Evolutionary conservation across 1,140 invertebrate genomes (phyloP).

Genomic region (Rhagoletis zephyria): DNA sequence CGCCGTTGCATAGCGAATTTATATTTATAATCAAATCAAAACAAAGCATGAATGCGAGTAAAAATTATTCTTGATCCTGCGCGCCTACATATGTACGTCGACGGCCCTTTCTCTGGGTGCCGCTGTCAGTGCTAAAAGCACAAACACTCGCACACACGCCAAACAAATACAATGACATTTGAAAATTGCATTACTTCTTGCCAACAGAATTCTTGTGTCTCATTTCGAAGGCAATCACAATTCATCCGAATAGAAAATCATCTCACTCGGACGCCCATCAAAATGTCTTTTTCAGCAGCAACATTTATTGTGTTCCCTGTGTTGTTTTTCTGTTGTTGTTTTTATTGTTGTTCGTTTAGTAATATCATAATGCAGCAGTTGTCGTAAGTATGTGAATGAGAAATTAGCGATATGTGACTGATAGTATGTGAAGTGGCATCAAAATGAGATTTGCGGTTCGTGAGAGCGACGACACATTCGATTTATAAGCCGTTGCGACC

Average conservation of each 20-base stretch:
- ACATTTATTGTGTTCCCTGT: not conserved
- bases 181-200: slow-evolving; percentile 51
- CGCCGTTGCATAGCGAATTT: not conserved
- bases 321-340: not conserved
- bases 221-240: slow-evolving; percentile 30
- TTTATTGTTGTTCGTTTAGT: not conserved
- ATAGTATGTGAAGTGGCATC: slow-evolving; percentile 4
- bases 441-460: slow-evolving; percentile 9
- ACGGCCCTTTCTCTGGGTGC: not conserved
- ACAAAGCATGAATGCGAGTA: slow-evolving; percentile 3
- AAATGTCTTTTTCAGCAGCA: not conserved
- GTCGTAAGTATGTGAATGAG: not conserved
- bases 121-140: not conserved
- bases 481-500: slow-evolving; percentile 55
- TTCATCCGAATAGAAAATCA: not conserved
- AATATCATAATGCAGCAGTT: not conserved
- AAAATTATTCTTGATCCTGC: slow-evolving; percentile 35
- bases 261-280: slow-evolving; percentile 26
- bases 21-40: slow-evolving; percentile 52
- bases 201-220: not conserved
- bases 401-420: not conserved
- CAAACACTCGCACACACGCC: not conserved
- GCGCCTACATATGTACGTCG: not conserved
- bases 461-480: not conserved
- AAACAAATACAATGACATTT: no score